phyloP scores from a whole-genome alignment of 1,140 invertebrate species.

The Zaprionus lachaisei region DNA sequence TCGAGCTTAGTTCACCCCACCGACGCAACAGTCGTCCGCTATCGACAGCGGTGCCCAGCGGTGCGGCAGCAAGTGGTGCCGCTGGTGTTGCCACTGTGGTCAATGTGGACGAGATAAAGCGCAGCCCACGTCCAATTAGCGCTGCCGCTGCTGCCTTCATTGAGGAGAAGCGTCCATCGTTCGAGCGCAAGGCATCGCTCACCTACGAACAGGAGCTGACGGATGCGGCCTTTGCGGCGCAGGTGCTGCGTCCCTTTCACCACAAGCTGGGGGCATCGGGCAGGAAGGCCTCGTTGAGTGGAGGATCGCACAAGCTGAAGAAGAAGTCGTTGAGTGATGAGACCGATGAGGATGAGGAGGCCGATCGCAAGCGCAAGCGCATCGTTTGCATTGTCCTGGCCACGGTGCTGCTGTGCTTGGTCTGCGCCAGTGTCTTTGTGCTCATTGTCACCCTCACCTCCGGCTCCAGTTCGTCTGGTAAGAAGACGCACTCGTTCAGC shows the following conservation, averaged over 20 bases:
- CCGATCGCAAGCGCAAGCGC: constrained; percentile 87
- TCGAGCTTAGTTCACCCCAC: constrained; percentile 83
- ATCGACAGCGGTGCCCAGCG: constrained; percentile 63
- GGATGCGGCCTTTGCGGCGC: constrained; percentile 77
- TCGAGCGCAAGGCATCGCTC: constrained; percentile 77
- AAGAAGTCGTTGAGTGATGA: constrained; percentile 83
- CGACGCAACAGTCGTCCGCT: constrained; percentile 83
- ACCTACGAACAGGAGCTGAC: constrained; percentile 74
- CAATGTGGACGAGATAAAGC: constrained; percentile 77
- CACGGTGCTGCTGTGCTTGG: constrained; percentile 88
- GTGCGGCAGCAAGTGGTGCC: constrained; percentile 31
- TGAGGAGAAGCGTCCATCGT: constrained; percentile 82
- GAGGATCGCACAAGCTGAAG: constrained; percentile 71
- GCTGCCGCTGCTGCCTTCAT: constrained; percentile 70
- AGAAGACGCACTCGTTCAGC: constrained; percentile 88
- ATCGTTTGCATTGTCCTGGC: constrained; percentile 88
- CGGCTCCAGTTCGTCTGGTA: constrained; percentile 86
- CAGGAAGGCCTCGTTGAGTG: constrained; percentile 72
- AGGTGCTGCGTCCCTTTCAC: constrained; percentile 79
- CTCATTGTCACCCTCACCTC: constrained; percentile 90
- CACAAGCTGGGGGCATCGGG: constrained; percentile 71
- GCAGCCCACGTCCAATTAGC: constrained; percentile 77
- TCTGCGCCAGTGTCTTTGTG: constrained; percentile 88
- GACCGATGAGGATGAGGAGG: constrained; percentile 84
- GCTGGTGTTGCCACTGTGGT: constrained; percentile 29